These are phyloP conservation scores for Pongo pygmaeus DNA, from an alignment of 2,113 vertebrate species.

Conservation along the genomic window DNA sequence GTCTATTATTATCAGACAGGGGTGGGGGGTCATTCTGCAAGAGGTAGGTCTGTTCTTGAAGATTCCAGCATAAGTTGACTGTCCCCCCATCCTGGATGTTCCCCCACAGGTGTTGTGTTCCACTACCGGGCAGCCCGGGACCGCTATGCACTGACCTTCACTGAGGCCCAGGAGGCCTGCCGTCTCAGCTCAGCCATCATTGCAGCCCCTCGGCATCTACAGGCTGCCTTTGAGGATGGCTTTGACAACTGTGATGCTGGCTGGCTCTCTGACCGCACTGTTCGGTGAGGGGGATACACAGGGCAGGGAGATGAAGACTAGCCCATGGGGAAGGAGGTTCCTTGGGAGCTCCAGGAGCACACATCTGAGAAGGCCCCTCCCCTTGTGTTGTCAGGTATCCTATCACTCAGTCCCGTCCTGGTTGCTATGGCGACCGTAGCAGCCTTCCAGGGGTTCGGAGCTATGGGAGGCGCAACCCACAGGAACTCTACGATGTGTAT, in stretches of 20 bases:
- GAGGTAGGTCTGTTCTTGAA: background rate
- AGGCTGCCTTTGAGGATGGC: conserved; percentile 95
- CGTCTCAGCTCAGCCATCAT: conserved; percentile 90
- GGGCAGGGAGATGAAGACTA: background rate
- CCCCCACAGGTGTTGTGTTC: conserved; percentile 92
- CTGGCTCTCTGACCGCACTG: conserved; percentile 95
- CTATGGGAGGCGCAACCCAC: conserved; percentile 90
- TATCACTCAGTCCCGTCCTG: conserved; percentile 94
- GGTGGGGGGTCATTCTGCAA: background rate
- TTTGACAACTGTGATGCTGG: conserved; percentile 98
- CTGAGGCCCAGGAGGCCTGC: conserved; percentile 90
- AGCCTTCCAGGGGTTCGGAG: conserved; percentile 96
- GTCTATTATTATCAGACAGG: background rate
- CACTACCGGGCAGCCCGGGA: conserved; percentile 94
- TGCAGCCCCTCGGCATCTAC: conserved; percentile 91
- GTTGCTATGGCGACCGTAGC: conserved; percentile 96
- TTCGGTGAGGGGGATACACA: conserved; percentile 84
- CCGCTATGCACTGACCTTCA: conserved; percentile 92
- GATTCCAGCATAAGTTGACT: background rate
- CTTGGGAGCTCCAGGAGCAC: background rate
- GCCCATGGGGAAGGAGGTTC: background rate
- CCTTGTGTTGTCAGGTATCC: conserved; percentile 89
- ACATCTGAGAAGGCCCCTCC: background rate
- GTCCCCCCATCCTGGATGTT: background rate
- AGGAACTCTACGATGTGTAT: conserved; percentile 95